phyloP scores from a whole-genome alignment of 2,888 invertebrate species.

The Troides helena region DNA sequence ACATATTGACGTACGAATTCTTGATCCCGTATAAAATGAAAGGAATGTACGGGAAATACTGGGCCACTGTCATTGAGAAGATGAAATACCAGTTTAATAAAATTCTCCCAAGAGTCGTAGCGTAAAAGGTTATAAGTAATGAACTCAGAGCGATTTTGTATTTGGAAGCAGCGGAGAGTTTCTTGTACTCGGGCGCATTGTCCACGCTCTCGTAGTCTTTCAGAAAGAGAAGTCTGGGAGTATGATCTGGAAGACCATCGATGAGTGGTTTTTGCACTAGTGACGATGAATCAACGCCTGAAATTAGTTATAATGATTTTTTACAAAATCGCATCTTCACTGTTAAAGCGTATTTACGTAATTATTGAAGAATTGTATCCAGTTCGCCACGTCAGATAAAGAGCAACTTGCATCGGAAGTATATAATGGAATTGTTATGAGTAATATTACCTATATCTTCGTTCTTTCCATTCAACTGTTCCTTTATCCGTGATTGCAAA shows the following conservation, averaged over 20 bases:
- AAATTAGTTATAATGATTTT: not conserved
- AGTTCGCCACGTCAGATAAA: not conserved
- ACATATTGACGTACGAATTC: conserved; percentile 76
- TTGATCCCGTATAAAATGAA: conserved; percentile 78
- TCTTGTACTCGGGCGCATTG: conserved; percentile 53
- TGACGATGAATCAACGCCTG: conserved; percentile 16
- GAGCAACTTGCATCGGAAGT: not conserved
- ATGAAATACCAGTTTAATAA: conserved; percentile 78
- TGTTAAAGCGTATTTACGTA: not conserved
- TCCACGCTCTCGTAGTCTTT: conserved; percentile 48
- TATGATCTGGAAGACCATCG: conserved; percentile 31
- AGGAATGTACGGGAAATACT: conserved; percentile 81
- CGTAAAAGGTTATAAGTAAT: conserved; percentile 40
- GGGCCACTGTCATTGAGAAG: conserved; percentile 75
- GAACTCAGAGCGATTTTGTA: conserved; percentile 27
- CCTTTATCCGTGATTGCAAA: conserved; percentile 28
- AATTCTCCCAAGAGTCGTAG: conserved; percentile 65
- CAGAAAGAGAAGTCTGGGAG: conserved; percentile 36
- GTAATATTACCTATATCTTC: conserved; percentile 32
- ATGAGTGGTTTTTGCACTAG: conserved; percentile 36
- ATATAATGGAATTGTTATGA: not conserved
- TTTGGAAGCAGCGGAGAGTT: conserved; percentile 31
- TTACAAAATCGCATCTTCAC: not conserved
- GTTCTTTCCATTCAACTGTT: conserved; percentile 31
- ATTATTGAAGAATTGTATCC: not conserved